These are phyloP conservation scores for Spongia lamella DNA, from an alignment of 37 sponge, comb jelly and placozoan genomes.

Conservation along the genomic window DNA sequence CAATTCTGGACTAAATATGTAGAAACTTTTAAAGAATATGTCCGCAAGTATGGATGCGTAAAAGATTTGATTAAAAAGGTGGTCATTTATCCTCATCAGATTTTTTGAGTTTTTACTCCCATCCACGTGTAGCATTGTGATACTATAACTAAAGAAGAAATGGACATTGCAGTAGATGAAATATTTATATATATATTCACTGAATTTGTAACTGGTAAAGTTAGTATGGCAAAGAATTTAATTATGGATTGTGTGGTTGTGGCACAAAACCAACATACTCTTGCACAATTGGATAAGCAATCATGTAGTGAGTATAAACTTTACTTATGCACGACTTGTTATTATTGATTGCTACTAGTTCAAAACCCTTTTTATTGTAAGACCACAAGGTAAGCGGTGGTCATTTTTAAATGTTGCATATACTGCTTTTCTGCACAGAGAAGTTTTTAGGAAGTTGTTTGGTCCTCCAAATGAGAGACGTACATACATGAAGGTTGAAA, in stretches of 20 bases:
- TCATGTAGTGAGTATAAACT: constrained; percentile 38
- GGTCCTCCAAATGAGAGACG: constrained; percentile 44
- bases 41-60: constrained; percentile 56
- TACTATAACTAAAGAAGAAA: constrained; percentile 24
- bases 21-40: constrained; percentile 50
- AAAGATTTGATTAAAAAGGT: constrained; percentile 66
- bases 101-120: neutral
- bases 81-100: neutral
- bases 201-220: constrained; percentile 61
- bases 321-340: constrained; percentile 1
- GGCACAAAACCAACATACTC: constrained; percentile 56
- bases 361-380: constrained; percentile 71
- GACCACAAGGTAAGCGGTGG: constrained; percentile 56
- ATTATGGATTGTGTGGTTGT: constrained; percentile 55
- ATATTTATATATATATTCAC: constrained; percentile 24
- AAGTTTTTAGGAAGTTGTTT: constrained; percentile 67
- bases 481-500: constrained; percentile 54
- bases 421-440: constrained; percentile 26
- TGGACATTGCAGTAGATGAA: constrained; percentile 19
- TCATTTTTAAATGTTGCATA: neutral
- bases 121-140: neutral
- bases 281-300: constrained; percentile 43
- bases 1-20: constrained; percentile 58
- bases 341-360: constrained; percentile 30
- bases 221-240: constrained; percentile 46